Evolutionary conservation across 37 sponge, comb jelly and placozoan species (phyloP).

Genomic region (Geodia barretti): DNA sequence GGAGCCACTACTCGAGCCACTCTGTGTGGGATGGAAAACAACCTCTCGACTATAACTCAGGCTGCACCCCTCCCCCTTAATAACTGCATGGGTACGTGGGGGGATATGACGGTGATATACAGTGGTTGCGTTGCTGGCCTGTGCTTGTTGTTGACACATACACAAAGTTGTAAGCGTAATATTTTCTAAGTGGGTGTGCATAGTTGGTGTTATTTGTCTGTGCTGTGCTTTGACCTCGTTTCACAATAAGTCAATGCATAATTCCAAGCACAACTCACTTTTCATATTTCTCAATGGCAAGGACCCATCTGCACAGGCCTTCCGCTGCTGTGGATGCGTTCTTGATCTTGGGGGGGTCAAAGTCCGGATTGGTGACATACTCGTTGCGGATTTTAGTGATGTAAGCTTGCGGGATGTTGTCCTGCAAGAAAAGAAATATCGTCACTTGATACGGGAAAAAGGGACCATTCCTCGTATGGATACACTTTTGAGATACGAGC

Average conservation of each 20-base stretch:
- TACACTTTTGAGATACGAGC: too few relatives aligned
- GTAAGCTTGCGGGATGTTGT: slow-evolving; percentile 76
- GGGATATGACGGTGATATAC: not conserved
- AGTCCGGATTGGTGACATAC: slow-evolving; percentile 93
- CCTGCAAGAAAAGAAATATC: slow-evolving; percentile 40
- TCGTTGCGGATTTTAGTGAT: slow-evolving; percentile 85
- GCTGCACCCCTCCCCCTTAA: not conserved
- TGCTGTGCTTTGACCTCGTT: too few relatives aligned
- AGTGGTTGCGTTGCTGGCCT: too few relatives aligned
- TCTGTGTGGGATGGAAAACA: slow-evolving; percentile 10
- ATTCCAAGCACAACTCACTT: slow-evolving; percentile 44
- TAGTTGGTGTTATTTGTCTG: too few relatives aligned
- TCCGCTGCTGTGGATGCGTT: slow-evolving; percentile 95
- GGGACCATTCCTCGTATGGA: not conserved
- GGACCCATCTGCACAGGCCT: slow-evolving; percentile 97
- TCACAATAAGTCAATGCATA: not conserved
- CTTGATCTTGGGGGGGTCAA: slow-evolving; percentile 94
- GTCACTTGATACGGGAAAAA: not conserved
- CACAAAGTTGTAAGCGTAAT: too few relatives aligned
- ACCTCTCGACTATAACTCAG: too few relatives aligned
- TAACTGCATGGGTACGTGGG: not conserved
- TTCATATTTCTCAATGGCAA: slow-evolving; percentile 95
- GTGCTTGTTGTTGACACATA: too few relatives aligned
- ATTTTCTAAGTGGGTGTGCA: too few relatives aligned
- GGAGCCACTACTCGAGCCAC: slow-evolving; percentile 97